Evolutionary conservation across 2,888 invertebrate genomes (phyloP), one percentile per base, ranked within the genome.

Genomic region (Rotaria magnacalcarata): DNA sequence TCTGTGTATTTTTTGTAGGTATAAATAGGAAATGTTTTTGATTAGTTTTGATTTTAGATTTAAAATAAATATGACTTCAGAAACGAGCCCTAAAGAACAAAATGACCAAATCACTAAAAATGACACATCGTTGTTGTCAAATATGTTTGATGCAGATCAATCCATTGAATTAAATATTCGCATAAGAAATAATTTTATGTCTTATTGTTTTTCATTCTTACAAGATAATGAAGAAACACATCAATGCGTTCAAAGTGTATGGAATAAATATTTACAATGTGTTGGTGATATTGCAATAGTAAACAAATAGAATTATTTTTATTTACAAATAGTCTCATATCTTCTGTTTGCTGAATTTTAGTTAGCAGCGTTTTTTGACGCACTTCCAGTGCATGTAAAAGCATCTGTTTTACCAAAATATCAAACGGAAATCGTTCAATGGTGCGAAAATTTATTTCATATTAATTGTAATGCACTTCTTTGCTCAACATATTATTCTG

Each of bases 211-310:
- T 11, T 80, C 80, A 24, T 80, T 47, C n/a, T 21, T 80, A 24
- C 24, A n/a, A 41, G 80, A 80, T 1, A 47, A 80, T 47, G 80
- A 80, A 80, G 80, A 80, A 80, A 47, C 47, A 10, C 43, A 21
- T 8, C 43, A 80, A 47, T 80, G 80, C 47, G 24, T 43, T n/a
- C 80, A 80, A 24, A 24, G n/a, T 14, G 80, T 80, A 19, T 80
- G 80, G 80, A 80, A 24, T n/a, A 43, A 47, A 80, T 80, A 80
- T 80, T 80, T 80, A 80, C 41, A 80, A 80, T 80, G n/a, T n/a
- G 80, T 80, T 47, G 80, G 80, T 7, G 80, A 80, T 80, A 41
- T 80, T 14, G 43, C 80, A 4, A n/a, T 80, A 47, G 80, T 80
- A 80, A n/a, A 14, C 24, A 54, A 80, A 47, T n/a, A 67, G 52